Percentiles rank a stretch among this genome's conserved stretches.
These are phyloP conservation scores for Nomada flava DNA, from an alignment of 2,888 invertebrate genomes.

Conservation along the genomic window DNA sequence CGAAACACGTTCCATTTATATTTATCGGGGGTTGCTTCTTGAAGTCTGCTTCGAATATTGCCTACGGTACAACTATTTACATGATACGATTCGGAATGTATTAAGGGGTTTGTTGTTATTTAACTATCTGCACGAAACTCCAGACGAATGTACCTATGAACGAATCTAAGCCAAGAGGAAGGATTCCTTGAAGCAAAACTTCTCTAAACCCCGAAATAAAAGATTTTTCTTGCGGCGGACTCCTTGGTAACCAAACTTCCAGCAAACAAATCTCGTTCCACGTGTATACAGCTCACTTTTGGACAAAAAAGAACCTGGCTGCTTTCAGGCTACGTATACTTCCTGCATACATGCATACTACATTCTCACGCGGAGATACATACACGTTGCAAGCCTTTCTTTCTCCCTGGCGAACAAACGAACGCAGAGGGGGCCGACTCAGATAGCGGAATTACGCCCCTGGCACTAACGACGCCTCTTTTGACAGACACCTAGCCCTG, in stretches of 20 bases:
- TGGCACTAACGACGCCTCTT: slow-evolving; percentile 70
- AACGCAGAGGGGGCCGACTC: slow-evolving; percentile 59
- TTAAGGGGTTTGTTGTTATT: too few species aligned
- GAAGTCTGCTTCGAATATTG: too few species aligned
- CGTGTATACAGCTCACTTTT: slow-evolving; percentile 12
- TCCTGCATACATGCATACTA: neutral
- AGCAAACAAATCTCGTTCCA: neutral
- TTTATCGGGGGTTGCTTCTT: neutral
- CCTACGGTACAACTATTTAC: too few species aligned
- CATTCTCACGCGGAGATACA: neutral
- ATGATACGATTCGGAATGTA: too few species aligned
- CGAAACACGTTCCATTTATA: too few species aligned
- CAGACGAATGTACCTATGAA: too few species aligned
- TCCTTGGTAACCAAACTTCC: neutral
- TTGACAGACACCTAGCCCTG: slow-evolving; percentile 60
- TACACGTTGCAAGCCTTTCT: slow-evolving; percentile 28
- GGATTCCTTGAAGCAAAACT: too few species aligned
- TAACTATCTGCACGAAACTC: too few species aligned
- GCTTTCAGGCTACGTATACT: neutral
- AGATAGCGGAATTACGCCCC: slow-evolving; percentile 76
- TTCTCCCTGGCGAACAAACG: slow-evolving; percentile 64
- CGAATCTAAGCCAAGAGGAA: too few species aligned
- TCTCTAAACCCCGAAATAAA: neutral
- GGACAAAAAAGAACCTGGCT: slow-evolving; percentile 14
- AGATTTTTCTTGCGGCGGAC: neutral